Conservation (phyloP, 2,797 vertebrate species). For the Xiphophorus birchmanni region DNA sequence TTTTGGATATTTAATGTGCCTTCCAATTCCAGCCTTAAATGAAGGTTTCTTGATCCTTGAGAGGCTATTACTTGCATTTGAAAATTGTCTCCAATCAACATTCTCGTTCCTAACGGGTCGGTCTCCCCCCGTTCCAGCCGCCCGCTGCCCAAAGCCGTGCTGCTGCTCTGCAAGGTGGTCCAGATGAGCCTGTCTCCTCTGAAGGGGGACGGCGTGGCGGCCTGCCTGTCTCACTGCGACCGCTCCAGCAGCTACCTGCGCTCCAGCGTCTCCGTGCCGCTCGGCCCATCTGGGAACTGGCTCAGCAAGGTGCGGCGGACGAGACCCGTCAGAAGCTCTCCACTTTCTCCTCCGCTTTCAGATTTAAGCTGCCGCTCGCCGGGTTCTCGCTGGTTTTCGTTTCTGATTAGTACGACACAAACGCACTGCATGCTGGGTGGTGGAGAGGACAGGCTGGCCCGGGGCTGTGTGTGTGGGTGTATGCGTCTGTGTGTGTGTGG, state of each 20-base stretch:
- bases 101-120: neutral
- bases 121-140: constrained; percentile 78
- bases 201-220: constrained; percentile 87
- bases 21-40: too few relatives aligned
- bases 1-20: too few relatives aligned
- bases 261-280: constrained; percentile 86
- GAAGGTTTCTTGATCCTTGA: too few relatives aligned
- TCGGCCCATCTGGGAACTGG: constrained; percentile 82
- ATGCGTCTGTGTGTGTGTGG: constrained; percentile 33
- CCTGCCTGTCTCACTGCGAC: constrained; percentile 88
- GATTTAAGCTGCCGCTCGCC: constrained; percentile 5
- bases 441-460: constrained; percentile 17
- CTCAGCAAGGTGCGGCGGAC: constrained; percentile 84
- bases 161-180: constrained; percentile 90
- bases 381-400: neutral
- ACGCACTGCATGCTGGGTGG: constrained; percentile 31
- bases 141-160: constrained; percentile 88
- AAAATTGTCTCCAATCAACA: too few relatives aligned
- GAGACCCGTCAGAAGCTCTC: neutral
- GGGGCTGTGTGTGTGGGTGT: too few relatives aligned
- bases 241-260: constrained; percentile 90
- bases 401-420: neutral
- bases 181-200: constrained; percentile 88
- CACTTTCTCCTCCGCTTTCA: neutral
- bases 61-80: too few relatives aligned